Base-by-base conservation (phyloP, 2,888 invertebrate species). In the Athalia cordata region DNA sequence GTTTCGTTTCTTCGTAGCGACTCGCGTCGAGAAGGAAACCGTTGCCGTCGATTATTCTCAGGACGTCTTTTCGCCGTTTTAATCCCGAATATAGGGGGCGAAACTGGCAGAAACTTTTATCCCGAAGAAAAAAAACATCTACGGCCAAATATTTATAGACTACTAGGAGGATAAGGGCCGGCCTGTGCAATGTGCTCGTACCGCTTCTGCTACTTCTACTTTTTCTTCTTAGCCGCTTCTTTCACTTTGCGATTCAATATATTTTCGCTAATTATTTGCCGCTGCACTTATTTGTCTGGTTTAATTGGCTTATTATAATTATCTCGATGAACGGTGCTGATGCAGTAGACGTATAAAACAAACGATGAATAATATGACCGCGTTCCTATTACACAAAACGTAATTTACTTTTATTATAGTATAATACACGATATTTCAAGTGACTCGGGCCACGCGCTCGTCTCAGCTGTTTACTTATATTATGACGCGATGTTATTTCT, bases 41-140 rank as follows among this genome's bases (percentile, higher is more conserved):
- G 75, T 75, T 50, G 79, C 77, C 79, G 61, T 80, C 82, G 83
- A 83, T 82, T 81, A 83, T 83, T 83, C 81, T 80, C 80, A 79
- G 78, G 75, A 81, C 75, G 79, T 77, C 80, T 82, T 83, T 82
- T 81, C 78, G 79, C 81, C 78, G 80, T 81, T 82, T 82, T 81
- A 82, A 82, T 81, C 80, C 62, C 11, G 29, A 49, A 52, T 75
- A 43, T 8, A 29, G 43, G 61, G 70, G 70, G n/a, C 6, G 13
- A 9, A 47, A 50, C 29, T 61, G 61, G 50, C 15, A 5, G 62
- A 59, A 72, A 59, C 49, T 5, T 68, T 15, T 8, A 15, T 43
- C 29, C 47, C 62, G 49, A 6, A 13, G 7, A 3, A 4, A n/a
- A 62, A 75, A 64, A 49, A 75, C 29, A 47, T 72, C 15, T 13